phyloP scores from a whole-genome alignment of 2,888 invertebrate species.

The Tortricodes alternella region DNA sequence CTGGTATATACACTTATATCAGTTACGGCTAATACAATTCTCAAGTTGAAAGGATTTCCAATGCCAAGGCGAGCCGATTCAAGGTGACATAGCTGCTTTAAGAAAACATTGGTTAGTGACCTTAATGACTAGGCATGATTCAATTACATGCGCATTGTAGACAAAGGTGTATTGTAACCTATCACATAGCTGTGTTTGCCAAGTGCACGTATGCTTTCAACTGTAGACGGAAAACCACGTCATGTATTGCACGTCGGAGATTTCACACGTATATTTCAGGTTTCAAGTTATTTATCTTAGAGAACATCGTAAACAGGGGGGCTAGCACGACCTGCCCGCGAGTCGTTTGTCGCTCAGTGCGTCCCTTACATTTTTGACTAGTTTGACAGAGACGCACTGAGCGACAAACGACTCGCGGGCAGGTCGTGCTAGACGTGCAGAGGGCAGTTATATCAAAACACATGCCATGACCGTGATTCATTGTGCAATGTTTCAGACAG shows the following conservation, averaged over 20 bases:
- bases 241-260: too few relatives aligned
- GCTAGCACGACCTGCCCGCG: constrained; percentile 19
- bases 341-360: too few relatives aligned
- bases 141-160: constrained; percentile 1
- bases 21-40: constrained; percentile 7
- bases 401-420: too few relatives aligned
- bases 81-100: constrained; percentile 23
- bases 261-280: background rate
- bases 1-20: constrained; percentile 6
- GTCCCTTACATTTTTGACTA: too few relatives aligned
- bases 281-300: constrained; percentile 10
- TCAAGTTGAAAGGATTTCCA: constrained; percentile 33
- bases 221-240: background rate
- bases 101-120: background rate
- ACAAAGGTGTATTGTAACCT: constrained; percentile 1
- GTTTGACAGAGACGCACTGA: too few relatives aligned
- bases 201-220: background rate
- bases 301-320: background rate
- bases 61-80: constrained; percentile 30
- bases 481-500: too few relatives aligned
- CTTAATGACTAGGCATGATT: constrained; percentile 9
- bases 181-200: too few relatives aligned
- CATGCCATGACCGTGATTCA: too few relatives aligned
- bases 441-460: too few relatives aligned
- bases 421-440: too few relatives aligned